A percentile compares a stretch with the other conserved stretches of the same genome.
phyloP scores from a whole-genome alignment of 2,797 vertebrate genomes.

The Phataginus tetradactyla region DNA sequence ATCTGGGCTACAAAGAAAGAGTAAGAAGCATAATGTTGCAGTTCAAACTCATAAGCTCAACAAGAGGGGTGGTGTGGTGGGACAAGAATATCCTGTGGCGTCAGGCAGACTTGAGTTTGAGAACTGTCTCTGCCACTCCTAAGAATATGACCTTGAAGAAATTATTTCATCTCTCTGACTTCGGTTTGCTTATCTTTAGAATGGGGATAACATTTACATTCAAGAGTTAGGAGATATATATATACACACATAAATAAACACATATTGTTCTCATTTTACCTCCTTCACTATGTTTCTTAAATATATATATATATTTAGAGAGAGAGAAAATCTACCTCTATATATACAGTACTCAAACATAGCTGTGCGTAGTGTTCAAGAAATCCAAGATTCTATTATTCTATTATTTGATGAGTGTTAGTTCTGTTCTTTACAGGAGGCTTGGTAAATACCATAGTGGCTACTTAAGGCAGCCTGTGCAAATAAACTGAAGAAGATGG shows the following conservation, averaged over 20 bases:
- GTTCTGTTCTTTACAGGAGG: not conserved
- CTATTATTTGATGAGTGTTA: not conserved
- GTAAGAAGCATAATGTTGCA: not conserved
- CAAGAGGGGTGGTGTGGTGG: accelerated
- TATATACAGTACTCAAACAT: not conserved
- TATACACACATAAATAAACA: not conserved
- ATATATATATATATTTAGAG: not conserved
- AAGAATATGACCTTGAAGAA: not conserved
- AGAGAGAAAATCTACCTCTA: not conserved
- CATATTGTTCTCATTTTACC: not conserved
- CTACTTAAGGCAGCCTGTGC: not conserved
- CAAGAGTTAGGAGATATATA: not conserved
- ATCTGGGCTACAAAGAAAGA: not conserved
- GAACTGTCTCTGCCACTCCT: not conserved
- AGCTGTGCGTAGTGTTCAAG: too few relatives aligned
- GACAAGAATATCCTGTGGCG: accelerated
- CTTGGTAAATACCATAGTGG: not conserved
- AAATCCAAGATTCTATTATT: not conserved
- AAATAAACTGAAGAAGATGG: not conserved
- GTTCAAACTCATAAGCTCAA: not conserved
- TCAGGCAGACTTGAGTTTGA: not conserved
- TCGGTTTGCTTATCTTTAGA: not conserved
- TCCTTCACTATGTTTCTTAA: too few relatives aligned
- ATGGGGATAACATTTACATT: not conserved
- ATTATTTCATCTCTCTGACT: not conserved